Conservation (phyloP, 2,888 invertebrate species). For the Eupsilia transversa region DNA sequence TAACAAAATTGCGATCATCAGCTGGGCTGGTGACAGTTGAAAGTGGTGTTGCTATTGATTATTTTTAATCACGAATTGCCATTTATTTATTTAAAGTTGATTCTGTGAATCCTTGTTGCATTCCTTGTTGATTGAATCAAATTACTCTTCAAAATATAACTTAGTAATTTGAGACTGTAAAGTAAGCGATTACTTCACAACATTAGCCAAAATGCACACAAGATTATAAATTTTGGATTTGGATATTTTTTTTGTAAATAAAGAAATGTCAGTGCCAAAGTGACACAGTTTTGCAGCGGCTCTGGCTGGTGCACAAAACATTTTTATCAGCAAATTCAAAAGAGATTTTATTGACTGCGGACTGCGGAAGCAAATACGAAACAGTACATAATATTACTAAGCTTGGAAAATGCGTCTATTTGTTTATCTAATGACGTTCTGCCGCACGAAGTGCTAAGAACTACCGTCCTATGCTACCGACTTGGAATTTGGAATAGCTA, state of each 20-base stretch:
- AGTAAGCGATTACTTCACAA: background rate
- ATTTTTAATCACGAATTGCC: conserved; percentile 15
- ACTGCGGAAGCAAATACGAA: background rate
- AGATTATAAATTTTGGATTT: background rate
- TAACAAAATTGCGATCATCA: conserved; percentile 69
- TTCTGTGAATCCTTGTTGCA: too few relatives aligned
- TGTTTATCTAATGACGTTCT: too few relatives aligned
- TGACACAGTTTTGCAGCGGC: background rate
- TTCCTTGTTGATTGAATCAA: background rate
- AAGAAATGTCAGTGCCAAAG: conserved; percentile 1
- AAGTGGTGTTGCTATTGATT: conserved; percentile 39
- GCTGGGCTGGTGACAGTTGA: conserved; percentile 72
- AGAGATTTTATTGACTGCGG: conserved; percentile 1
- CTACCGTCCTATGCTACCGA: too few relatives aligned
- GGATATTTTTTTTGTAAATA: conserved; percentile 8
- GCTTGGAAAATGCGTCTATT: too few relatives aligned
- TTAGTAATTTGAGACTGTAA: background rate
- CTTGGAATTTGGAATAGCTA: background rate
- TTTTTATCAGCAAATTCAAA: conserved; percentile 1
- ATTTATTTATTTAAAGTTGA: background rate
- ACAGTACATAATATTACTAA: background rate
- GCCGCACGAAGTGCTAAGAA: too few relatives aligned
- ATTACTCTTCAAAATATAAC: background rate
- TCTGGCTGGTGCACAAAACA: background rate
- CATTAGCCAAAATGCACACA: background rate